These are phyloP conservation scores for Pachymerium ferrugineum DNA, from an alignment of 2,888 invertebrate species.

Conservation along the genomic window DNA sequence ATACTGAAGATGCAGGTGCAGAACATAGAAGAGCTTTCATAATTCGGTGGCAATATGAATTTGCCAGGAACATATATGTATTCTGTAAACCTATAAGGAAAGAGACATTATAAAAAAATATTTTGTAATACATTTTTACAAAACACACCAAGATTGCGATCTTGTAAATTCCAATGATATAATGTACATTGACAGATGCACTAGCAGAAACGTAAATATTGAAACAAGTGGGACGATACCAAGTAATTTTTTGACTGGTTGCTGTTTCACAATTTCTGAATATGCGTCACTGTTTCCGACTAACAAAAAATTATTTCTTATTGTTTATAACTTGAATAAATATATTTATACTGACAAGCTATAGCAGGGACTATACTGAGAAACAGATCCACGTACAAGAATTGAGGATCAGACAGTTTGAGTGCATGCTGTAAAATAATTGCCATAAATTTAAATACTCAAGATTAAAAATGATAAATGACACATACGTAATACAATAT, in stretches of 20 bases:
- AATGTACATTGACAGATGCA: constrained; percentile 21
- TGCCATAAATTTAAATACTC: too few relatives aligned
- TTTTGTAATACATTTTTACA: background rate
- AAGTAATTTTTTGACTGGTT: constrained; percentile 26
- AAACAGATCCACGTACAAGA: constrained; percentile 9
- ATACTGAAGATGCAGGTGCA: background rate
- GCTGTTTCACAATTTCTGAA: background rate
- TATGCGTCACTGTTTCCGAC: background rate
- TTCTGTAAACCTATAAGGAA: background rate
- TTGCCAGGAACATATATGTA: background rate
- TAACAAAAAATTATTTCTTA: background rate
- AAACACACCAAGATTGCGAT: constrained; percentile 26
- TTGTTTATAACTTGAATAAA: background rate
- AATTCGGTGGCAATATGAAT: background rate
- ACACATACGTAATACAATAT: constrained; percentile 1
- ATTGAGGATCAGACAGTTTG: constrained; percentile 4
- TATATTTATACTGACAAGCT: background rate
- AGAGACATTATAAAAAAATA: background rate
- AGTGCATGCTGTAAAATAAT: background rate
- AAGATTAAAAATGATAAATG: background rate
- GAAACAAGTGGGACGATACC: constrained; percentile 8
- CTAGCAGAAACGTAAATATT: constrained; percentile 6
- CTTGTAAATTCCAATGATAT: constrained; percentile 8
- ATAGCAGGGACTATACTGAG: constrained; percentile 27
- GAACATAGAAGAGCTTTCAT: constrained; percentile 3